Evolutionary conservation across 2,888 invertebrate species (phyloP).

Genomic region (Nycteola revayana): DNA sequence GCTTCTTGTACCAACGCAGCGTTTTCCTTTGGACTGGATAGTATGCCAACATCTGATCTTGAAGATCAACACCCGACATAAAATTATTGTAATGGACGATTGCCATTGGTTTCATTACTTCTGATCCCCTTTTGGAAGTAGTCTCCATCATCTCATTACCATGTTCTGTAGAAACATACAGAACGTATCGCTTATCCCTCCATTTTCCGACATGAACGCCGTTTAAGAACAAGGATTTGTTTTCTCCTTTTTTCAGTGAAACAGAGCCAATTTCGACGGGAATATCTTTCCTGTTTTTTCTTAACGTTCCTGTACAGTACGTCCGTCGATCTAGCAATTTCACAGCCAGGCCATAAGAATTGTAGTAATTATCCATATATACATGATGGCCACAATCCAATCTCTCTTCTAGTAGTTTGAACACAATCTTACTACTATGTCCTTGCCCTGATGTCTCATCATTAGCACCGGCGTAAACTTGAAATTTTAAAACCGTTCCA

Average conservation of each 20-base stretch:
- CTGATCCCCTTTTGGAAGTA: conserved; percentile 15
- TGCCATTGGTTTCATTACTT: conserved; percentile 20
- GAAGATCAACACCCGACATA: conserved; percentile 25
- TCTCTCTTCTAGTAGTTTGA: conserved; percentile 36
- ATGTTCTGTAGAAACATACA: conserved; percentile 28
- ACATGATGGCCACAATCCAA: conserved; percentile 37
- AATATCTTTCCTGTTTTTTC: conserved; percentile 33
- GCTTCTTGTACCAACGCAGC: conserved; percentile 16
- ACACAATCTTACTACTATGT: conserved; percentile 34
- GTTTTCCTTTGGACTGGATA: conserved; percentile 28
- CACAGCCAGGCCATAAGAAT: conserved; percentile 34
- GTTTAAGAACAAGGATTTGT: conserved; percentile 22
- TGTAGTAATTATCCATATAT: conserved; percentile 46
- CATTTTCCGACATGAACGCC: conserved; percentile 33
- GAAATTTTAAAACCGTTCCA: conserved; percentile 32
- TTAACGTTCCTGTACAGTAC: conserved; percentile 51
- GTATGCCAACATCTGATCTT: conserved; percentile 28
- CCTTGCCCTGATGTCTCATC: conserved; percentile 27
- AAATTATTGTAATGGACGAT: conserved; percentile 28
- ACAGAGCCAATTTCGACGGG: conserved; percentile 19
- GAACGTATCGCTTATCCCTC: conserved; percentile 19
- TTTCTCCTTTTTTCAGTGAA: conserved; percentile 31
- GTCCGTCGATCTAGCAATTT: conserved; percentile 39
- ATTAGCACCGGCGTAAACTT: conserved; percentile 28
- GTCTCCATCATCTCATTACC: conserved; percentile 8